Evolutionary conservation across 2,113 vertebrate genomes (phyloP).

Genomic region (Burhinus bistriatus): DNA sequence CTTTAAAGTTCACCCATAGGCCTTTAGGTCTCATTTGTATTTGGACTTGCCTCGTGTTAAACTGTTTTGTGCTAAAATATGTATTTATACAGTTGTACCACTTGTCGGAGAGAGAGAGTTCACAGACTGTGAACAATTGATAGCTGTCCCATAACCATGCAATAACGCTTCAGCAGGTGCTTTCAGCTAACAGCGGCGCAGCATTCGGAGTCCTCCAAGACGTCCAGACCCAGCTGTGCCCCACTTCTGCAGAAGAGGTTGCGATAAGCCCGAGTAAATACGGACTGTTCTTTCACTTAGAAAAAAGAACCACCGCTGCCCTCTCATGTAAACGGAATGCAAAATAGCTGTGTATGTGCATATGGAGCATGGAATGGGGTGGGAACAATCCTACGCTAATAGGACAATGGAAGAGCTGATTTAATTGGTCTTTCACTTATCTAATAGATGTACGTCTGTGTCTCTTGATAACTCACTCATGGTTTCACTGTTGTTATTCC

Average conservation of each 20-base stretch:
- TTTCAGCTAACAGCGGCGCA: not conserved
- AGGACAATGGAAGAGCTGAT: constrained; percentile 1
- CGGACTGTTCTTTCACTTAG: constrained; percentile 62
- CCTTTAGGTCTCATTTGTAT: constrained; percentile 65
- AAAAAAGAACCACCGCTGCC: constrained; percentile 52
- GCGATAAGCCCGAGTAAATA: constrained; percentile 4
- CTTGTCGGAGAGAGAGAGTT: constrained; percentile 44
- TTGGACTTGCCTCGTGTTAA: constrained; percentile 61
- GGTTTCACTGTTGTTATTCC: constrained; percentile 56
- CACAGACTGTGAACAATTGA: constrained; percentile 25
- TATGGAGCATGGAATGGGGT: constrained; percentile 40
- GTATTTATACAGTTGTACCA: constrained; percentile 71
- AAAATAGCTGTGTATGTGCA: constrained; percentile 7
- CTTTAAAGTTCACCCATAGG: constrained; percentile 95
- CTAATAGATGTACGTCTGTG: constrained; percentile 34
- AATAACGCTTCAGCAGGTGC: constrained; percentile 62
- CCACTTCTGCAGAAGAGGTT: constrained; percentile 45
- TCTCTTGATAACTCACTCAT: constrained; percentile 42
- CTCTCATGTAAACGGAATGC: constrained; percentile 27
- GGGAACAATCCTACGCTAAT: constrained; percentile 11
- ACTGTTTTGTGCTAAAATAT: constrained; percentile 69
- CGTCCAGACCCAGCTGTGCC: constrained; percentile 33
- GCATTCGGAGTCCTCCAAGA: not conserved
- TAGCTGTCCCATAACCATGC: constrained; percentile 58
- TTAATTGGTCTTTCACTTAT: constrained; percentile 32